These are phyloP conservation scores for rabbit (Oryctolagus cuniculus) DNA, from an alignment of 2,113 vertebrate genomes.

Conservation along the genomic window mOryCun1.1 NC_091432.1:29409501-29410000, in stretches of 20 bases:
- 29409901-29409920: neutral
- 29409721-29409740: neutral
- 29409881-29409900: neutral
- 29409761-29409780: neutral
- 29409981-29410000: slow-evolving; percentile 44
- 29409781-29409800: neutral
- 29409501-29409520: neutral
- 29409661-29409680: neutral
- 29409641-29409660: neutral
- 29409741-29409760: slow-evolving; percentile 14
- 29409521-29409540: neutral
- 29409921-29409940: neutral
- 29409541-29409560: neutral
- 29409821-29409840: slow-evolving; percentile 20
- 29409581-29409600: neutral
- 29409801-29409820: neutral
- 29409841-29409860: neutral
- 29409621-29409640: neutral
- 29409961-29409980: slow-evolving; percentile 21
- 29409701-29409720: neutral
- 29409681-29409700: neutral
- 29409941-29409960: slow-evolving; percentile 34
- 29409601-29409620: neutral
- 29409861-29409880: neutral
- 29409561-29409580: slow-evolving; percentile 24